Evolutionary conservation across 2,888 invertebrate genomes (phyloP), one percentile per base, ranked within the genome.

Genomic region (Gymnosoma rotundatum): DNA sequence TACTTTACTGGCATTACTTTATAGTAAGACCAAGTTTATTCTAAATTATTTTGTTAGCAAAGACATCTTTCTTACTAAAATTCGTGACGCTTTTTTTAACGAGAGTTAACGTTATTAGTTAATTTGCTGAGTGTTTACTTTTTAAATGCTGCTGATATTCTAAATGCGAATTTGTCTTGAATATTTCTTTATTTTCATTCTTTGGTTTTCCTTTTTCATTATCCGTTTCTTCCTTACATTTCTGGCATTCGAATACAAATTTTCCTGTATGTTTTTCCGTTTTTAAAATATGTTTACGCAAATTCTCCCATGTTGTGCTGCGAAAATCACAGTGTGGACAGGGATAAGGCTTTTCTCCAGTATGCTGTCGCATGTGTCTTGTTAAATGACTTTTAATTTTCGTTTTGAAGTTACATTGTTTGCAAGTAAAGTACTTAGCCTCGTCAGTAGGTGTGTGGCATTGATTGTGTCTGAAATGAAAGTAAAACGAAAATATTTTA

Each of bases 241-340:
- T 93, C 73, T 93, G 93, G 90, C 98, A 98, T 81, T 95, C 94
- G 92, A 98, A 98, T 56, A 98, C 94, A 80, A 93, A 94, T 89
- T 95, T 94, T 1, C 96, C 97, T 0, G 94, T 94, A 92, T 98
- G 98, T 70, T 95, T 95, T 75, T 94, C 95, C 12, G 96, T 96
- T 48, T 94, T 95, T 0, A 97, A 92, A 2, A 97, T 95, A 92
- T 98, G 98, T 89, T 98, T 97, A 6, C 98, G 94, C 14, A 98
- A 94, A 91, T 98, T 98, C 91, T 97, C 98, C 95, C 96, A 92
- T 21, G 92, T 95, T 86, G 96, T 97, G 91, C 96, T 96, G 7
- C 94, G 94, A 88, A 95, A 96, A 36, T 93, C 88, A 90, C 98
- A 98, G 90, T 97, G 95, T 0, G 96, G 96, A 92, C 98, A 98